Evolutionary conservation across 2,797 vertebrate species (phyloP).

Genomic region (Lagorchestes hirsutus): DNA sequence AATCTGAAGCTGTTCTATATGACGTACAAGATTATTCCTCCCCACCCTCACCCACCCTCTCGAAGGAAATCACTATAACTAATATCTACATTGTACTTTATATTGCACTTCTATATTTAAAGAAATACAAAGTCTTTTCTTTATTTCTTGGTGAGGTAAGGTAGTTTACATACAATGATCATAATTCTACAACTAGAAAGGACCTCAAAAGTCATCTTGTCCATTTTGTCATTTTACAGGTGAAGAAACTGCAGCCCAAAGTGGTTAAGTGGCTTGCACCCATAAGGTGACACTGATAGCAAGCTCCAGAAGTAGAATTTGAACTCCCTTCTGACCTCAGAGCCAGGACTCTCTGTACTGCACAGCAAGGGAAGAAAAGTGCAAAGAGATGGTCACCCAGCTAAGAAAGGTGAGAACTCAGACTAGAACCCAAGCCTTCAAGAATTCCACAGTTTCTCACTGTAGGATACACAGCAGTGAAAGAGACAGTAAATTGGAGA

Average conservation of each 20-base stretch:
- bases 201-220: background rate
- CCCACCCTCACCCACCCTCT: background rate
- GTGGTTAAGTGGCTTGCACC: background rate
- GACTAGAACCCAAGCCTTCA: background rate
- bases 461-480: background rate
- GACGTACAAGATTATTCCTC: constrained; percentile 39
- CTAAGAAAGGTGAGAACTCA: background rate
- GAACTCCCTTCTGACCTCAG: background rate
- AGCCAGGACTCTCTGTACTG: background rate
- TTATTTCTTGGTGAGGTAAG: background rate
- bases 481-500: constrained; percentile 37
- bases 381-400: background rate
- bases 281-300: background rate
- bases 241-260: background rate
- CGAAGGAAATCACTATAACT: background rate
- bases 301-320: background rate
- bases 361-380: background rate
- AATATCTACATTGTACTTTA: background rate
- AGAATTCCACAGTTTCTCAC: background rate
- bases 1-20: constrained; percentile 65
- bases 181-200: background rate
- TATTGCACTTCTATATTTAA: background rate
- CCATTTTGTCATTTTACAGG: background rate
- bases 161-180: background rate
- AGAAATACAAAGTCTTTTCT: background rate